A percentile compares a stretch with the other conserved stretches of the same genome.
These are phyloP conservation scores for Orgyia antiqua DNA, from an alignment of 2,888 invertebrate genomes.

Conservation along the genomic window DNA sequence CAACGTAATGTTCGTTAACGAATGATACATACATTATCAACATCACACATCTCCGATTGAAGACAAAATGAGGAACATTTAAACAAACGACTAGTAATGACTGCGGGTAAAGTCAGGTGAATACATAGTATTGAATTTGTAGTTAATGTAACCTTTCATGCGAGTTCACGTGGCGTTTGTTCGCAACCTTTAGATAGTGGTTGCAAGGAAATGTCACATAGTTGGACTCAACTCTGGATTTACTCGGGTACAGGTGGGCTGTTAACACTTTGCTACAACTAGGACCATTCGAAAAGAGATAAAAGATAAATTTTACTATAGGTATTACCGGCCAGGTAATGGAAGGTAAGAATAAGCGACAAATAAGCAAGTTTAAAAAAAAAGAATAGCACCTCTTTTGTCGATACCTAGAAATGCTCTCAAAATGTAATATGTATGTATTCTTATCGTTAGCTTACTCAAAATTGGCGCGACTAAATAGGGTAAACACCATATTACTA, in stretches of 20 bases:
- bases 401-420: too few species aligned
- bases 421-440: too few species aligned
- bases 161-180: slow-evolving; percentile 48
- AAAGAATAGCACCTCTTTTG: too few species aligned
- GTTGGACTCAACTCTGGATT: slow-evolving; percentile 70
- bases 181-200: slow-evolving; percentile 71
- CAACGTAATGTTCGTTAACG: slow-evolving; percentile 21
- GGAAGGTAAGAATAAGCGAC: too few species aligned
- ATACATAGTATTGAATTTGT: slow-evolving; percentile 64
- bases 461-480: too few species aligned
- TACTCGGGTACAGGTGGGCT: slow-evolving; percentile 41
- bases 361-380: too few species aligned
- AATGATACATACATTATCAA: slow-evolving; percentile 23
- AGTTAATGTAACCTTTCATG: slow-evolving; percentile 57
- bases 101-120: slow-evolving; percentile 28
- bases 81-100: slow-evolving; percentile 37
- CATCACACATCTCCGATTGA: slow-evolving; percentile 29
- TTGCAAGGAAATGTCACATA: slow-evolving; percentile 74
- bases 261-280: slow-evolving; percentile 31
- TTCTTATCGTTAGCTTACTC: too few species aligned
- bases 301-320: too few species aligned
- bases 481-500: too few species aligned
- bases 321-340: too few species aligned
- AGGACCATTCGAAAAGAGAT: too few species aligned
- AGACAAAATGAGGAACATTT: slow-evolving; percentile 28